phyloP scores from a whole-genome alignment of 2,888 invertebrate genomes.

The Sicus ferrugineus region DNA sequence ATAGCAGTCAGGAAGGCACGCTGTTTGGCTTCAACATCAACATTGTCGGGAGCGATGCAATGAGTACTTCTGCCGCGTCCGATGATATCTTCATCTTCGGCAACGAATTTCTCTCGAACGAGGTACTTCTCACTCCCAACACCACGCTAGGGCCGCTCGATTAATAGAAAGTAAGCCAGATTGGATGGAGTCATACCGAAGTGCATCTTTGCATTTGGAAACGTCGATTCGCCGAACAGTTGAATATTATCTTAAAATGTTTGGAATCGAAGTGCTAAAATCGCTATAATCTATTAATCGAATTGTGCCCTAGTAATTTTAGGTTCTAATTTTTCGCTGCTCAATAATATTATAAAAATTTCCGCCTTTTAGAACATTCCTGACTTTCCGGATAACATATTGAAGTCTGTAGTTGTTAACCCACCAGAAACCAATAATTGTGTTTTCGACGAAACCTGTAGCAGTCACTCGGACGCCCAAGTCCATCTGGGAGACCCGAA shows the following conservation, averaged over 20 bases:
- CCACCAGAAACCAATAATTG: constrained; percentile 3
- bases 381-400: constrained; percentile 56
- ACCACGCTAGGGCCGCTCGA: too few species aligned
- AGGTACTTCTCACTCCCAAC: constrained; percentile 47
- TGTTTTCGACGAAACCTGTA: constrained; percentile 8
- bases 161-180: too few species aligned
- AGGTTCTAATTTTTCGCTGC: background rate
- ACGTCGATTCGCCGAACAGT: too few species aligned
- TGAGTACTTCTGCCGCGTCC: constrained; percentile 16
- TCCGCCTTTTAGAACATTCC: constrained; percentile 35
- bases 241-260: too few species aligned
- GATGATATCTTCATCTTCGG: constrained; percentile 57
- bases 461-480: constrained; percentile 37
- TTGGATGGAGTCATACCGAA: too few species aligned
- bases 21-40: constrained; percentile 46
- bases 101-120: constrained; percentile 48
- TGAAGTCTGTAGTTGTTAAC: constrained; percentile 46
- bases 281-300: background rate
- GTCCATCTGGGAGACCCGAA: constrained; percentile 54
- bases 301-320: background rate
- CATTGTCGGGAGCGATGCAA: constrained; percentile 43
- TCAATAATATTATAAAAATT: background rate
- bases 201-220: too few species aligned
- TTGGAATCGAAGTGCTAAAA: too few species aligned
- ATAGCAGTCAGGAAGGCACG: constrained; percentile 41